Conservation (phyloP, 2,113 vertebrate genomes). For the Anolis carolinensis region DNA sequence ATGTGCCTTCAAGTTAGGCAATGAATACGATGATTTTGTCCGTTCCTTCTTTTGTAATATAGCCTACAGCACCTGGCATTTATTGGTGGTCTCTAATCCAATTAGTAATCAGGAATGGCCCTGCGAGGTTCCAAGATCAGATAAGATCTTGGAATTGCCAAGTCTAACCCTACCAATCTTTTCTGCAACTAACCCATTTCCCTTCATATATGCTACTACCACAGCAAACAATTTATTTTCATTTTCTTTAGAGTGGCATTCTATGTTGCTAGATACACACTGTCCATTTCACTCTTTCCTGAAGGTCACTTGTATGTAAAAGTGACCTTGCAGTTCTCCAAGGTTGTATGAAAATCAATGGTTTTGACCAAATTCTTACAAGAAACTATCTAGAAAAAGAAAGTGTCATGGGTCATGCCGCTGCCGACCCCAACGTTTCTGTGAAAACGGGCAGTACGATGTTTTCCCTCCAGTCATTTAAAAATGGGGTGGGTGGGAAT, state of each 20-base stretch:
- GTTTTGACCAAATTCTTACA: slow-evolving; percentile 9
- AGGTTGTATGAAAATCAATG: neutral
- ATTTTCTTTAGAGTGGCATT: neutral
- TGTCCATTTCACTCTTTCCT: too few relatives aligned
- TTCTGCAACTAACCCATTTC: neutral
- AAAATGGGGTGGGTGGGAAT: neutral
- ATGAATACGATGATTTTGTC: too few relatives aligned
- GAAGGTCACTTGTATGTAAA: neutral
- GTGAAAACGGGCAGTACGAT: too few relatives aligned
- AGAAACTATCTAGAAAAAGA: neutral
- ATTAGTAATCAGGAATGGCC: too few relatives aligned
- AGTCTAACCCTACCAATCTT: neutral
- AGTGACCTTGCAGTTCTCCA: neutral
- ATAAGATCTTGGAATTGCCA: neutral
- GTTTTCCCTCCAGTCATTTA: neutral
- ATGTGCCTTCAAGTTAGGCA: too few relatives aligned
- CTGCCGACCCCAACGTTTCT: too few relatives aligned
- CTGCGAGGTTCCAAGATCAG: neutral
- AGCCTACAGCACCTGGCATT: too few relatives aligned
- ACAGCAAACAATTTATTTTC: neutral
- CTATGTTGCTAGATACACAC: neutral
- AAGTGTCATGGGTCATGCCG: neutral
- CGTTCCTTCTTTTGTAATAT: too few relatives aligned
- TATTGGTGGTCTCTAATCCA: too few relatives aligned
- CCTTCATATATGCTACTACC: neutral